Evolutionary conservation across 2,797 vertebrate genomes (phyloP), one percentile per base, ranked within the genome.

Genomic region (Helarctos malayanus): DNA sequence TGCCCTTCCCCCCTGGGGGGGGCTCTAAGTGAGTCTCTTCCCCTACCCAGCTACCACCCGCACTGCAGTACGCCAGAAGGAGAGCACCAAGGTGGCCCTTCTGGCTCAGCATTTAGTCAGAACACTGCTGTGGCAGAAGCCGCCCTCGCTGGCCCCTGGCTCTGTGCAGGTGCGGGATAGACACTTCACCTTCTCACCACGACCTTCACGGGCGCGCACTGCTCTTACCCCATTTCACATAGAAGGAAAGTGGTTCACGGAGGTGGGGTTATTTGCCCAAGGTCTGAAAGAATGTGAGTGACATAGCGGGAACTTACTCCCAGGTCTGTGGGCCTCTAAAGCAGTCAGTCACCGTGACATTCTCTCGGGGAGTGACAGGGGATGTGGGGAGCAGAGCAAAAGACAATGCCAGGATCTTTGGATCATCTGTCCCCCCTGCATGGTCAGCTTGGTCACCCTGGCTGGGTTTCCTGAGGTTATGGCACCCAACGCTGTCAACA

Each of bases 381-480:
- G 15, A 16, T 1, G 12, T n/a, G 41, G 11, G 73, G 7, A 21
- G 2, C 2, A 0, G 15, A 47, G 23, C 47, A 25, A 14, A 35
- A 25, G 41, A 18, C 25, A 3, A 25, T 25, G 16, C 32, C 0
- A 0, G 13, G 18, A 7, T 7, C 19, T 54, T n/a, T 3, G 79
- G 27, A 3, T 61, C 86, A 29, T 29, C 19, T 27, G 3, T n/a
- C 15, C 45, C 4, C 25, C 8, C 15, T 5, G 1, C 1, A n/a
- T 27, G 38, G 49, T 71, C 63, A 49, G 21, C 5, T 38, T 3
- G 2, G 13, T 35, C 13, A 7, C 52, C 59, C 73, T 19, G n/a
- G 56, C 78, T 95, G 41, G 19, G 29, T 80, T 73, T 85, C 82
- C 90, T 71, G 14, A 59, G 63, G 13, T 69, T 47, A 32, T 29